Evolutionary conservation across 2,113 vertebrate species (phyloP).

Genomic region (Charadrius vociferus): DNA sequence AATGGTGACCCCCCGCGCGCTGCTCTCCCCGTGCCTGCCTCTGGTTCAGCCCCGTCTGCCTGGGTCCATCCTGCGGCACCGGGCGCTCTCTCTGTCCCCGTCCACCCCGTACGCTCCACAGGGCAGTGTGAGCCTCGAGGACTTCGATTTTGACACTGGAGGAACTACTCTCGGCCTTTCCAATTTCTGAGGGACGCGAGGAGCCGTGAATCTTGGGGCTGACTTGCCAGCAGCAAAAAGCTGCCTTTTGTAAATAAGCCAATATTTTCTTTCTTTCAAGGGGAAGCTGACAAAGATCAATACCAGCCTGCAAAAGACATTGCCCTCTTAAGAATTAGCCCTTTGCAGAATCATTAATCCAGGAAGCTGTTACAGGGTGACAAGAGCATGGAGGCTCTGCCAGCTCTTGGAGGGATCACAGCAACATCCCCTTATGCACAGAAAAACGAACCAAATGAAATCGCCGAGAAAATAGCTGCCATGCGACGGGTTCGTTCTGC

Average conservation of each 20-base stretch:
- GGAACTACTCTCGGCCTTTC: not conserved
- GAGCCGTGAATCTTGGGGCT: slow-evolving; percentile 58
- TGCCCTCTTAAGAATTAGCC: slow-evolving; percentile 73
- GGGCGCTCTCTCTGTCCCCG: not conserved
- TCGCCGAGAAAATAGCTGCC: not conserved
- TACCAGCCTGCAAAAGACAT: slow-evolving; percentile 71
- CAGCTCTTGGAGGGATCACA: slow-evolving; percentile 21
- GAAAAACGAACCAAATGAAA: slow-evolving; percentile 8
- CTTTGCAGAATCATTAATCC: slow-evolving; percentile 72
- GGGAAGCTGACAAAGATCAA: slow-evolving; percentile 75
- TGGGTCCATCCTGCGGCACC: not conserved
- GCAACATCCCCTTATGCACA: not conserved
- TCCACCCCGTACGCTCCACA: not conserved
- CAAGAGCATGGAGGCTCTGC: slow-evolving; percentile 52
- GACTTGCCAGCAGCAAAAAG: slow-evolving; percentile 57
- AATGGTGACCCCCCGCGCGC: too few relatives aligned
- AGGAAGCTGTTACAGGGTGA: slow-evolving; percentile 62
- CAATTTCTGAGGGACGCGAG: not conserved
- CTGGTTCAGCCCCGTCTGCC: not conserved
- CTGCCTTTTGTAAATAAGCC: slow-evolving; percentile 72
- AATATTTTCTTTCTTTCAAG: slow-evolving; percentile 74
- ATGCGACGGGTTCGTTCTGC: not conserved
- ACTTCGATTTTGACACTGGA: not conserved
- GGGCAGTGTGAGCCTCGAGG: not conserved
- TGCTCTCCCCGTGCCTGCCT: not conserved